Evolutionary conservation across 2,797 vertebrate genomes (phyloP).

Genomic region (Spea hammondii): DNA sequence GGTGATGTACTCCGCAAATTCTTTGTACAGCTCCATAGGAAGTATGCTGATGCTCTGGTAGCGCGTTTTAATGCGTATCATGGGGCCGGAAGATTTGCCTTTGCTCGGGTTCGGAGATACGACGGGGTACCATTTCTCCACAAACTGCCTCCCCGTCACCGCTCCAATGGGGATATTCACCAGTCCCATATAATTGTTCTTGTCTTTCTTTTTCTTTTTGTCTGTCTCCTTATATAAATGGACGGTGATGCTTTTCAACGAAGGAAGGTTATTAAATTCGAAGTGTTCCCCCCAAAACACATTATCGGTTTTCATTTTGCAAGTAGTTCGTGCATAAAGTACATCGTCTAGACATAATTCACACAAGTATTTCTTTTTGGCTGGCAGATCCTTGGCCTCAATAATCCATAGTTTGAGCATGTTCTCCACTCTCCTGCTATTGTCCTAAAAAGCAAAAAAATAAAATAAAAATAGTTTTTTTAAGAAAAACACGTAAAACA

Average conservation of each 20-base stretch:
- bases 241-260: slow-evolving; percentile 82
- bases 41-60: slow-evolving; percentile 97
- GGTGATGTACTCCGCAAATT: slow-evolving; percentile 97
- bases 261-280: slow-evolving; percentile 94
- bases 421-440: slow-evolving; percentile 94
- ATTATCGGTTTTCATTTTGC: slow-evolving; percentile 98
- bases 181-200: slow-evolving; percentile 93
- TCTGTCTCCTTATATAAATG: slow-evolving; percentile 97
- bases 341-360: slow-evolving; percentile 93
- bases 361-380: slow-evolving; percentile 97
- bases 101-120: slow-evolving; percentile 87
- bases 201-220: slow-evolving; percentile 99
- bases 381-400: slow-evolving; percentile 96
- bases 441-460: slow-evolving; percentile 78
- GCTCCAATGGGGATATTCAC: slow-evolving; percentile 84
- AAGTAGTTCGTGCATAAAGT: slow-evolving; percentile 95
- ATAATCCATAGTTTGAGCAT: slow-evolving; percentile 94
- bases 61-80: slow-evolving; percentile 94
- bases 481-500: background rate
- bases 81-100: slow-evolving; percentile 87
- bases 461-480: background rate
- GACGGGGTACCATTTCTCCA: slow-evolving; percentile 96
- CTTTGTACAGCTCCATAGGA: slow-evolving; percentile 99
- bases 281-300: slow-evolving; percentile 99
- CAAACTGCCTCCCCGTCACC: slow-evolving; percentile 87